Percentiles rank a stretch among this genome's conserved stretches.
Evolutionary conservation across 2,888 invertebrate species (phyloP).

Genomic region (Vannuccia rotundouncinata): DNA sequence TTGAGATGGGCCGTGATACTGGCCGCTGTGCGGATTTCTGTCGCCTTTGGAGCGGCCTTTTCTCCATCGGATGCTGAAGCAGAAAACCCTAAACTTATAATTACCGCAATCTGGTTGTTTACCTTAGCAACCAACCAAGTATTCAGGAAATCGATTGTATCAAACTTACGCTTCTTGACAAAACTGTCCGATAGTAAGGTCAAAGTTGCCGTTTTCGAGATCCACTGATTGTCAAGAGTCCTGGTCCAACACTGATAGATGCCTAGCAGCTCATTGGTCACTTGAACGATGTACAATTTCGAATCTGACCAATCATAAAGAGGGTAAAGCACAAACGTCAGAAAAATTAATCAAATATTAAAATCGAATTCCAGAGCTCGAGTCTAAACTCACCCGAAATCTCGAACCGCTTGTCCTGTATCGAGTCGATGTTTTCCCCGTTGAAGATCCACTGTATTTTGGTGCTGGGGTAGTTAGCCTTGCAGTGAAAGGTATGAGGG

Average conservation of each 20-base stretch:
- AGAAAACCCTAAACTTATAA: no score
- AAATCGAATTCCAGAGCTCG: no score
- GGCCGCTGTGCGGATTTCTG: no score
- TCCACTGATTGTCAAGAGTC: not conserved
- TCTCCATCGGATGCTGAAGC: no score
- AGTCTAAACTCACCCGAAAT: not conserved
- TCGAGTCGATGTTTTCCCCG: not conserved
- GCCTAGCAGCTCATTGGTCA: not conserved
- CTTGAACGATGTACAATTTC: not conserved
- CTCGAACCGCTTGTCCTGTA: not conserved
- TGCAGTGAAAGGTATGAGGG: not conserved
- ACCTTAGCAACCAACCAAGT: no score
- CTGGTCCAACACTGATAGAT: not conserved
- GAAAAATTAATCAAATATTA: no score
- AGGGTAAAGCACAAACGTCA: not conserved
- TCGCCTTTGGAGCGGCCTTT: no score
- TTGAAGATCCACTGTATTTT: not conserved
- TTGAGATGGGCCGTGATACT: no score
- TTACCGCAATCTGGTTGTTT: no score
- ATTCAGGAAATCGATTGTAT: no score
- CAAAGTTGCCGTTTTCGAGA: not conserved
- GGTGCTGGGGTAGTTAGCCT: not conserved
- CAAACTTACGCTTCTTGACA: not conserved
- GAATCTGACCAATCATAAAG: not conserved
- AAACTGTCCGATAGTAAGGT: not conserved